Evolutionary conservation across 2,113 vertebrate species (phyloP), one percentile per base, ranked within the genome.

Genomic region (Herpetotheres cachinnans): DNA sequence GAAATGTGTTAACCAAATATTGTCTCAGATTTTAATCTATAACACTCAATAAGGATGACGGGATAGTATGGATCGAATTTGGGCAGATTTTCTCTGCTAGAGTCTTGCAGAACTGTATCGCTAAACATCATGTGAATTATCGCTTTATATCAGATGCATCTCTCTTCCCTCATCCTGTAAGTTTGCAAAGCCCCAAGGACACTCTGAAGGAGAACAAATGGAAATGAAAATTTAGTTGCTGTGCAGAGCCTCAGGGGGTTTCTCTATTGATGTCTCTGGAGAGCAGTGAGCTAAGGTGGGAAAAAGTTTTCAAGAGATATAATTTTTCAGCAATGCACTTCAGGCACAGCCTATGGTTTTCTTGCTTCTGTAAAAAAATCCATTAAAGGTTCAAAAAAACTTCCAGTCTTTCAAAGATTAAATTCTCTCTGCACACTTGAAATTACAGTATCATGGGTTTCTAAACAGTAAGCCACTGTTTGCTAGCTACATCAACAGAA

Each of bases 201-300:
- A 93, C 26, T 58, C 81, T 80, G 89, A 94, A 94, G 95, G 82
- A 90, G 70, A 94, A 91, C 54, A 91, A 94, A 79, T 20, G 44
- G 83, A 95, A 94, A 72, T 34, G 6, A 90, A 95, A 90, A 85
- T 84, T 71, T 24, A 71, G 79, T 38, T 86, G 63, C 80, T 82
- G 30, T 58, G 42, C 44, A 93, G 62, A 92, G 66, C 89, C 81
- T 86, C 77, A 47, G 79, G 89, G 81, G 79, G 44, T 10, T 89
- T 76, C 93, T 89, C 85, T 78, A 26, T 6, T 82, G 70, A 86
- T 54, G 49, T 38, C 58, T 80, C 74, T 65, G 63, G 50, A 85
- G 67, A 85, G 21, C 29, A 47, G 49, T 22, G 30, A 95, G 40
- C 55, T 85, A 85, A 73, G 55, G 86, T 94, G 74, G 70, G 63